These are phyloP conservation scores for Labia minor DNA, from an alignment of 2,888 invertebrate genomes.

Conservation along the genomic window DNA sequence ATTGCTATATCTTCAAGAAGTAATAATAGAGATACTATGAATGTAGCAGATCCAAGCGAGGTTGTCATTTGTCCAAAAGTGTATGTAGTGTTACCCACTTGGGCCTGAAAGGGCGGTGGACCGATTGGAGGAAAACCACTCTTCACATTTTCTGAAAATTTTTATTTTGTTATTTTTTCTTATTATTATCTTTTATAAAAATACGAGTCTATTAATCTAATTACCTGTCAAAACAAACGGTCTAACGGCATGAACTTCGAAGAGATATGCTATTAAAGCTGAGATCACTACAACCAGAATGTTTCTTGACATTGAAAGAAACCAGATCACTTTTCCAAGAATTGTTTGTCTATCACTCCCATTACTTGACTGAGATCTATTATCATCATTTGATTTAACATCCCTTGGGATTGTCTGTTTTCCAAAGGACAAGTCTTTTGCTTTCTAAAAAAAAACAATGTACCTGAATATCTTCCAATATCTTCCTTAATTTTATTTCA, in stretches of 20 bases:
- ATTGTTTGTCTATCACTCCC: conserved; percentile 33
- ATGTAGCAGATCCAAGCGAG: conserved; percentile 50
- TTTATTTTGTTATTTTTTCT: conserved; percentile 14
- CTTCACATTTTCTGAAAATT: conserved; percentile 54
- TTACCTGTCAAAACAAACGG: conserved; percentile 57
- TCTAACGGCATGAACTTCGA: conserved; percentile 45
- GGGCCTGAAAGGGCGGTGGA: conserved; percentile 55
- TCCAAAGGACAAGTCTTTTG: conserved; percentile 50
- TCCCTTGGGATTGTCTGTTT: neutral
- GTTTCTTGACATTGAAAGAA: conserved; percentile 62
- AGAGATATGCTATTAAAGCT: conserved; percentile 52
- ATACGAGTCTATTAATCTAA: conserved; percentile 14
- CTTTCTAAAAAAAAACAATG: conserved; percentile 47
- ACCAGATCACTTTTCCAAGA: conserved; percentile 51
- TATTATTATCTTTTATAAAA: conserved; percentile 13
- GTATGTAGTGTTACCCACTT: conserved; percentile 45
- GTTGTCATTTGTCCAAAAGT: conserved; percentile 46
- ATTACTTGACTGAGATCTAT: neutral
- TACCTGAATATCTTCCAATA: too few species aligned
- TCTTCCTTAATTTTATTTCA: too few species aligned
- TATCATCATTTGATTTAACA: neutral
- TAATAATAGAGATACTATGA: conserved; percentile 55
- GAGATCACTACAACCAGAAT: conserved; percentile 63
- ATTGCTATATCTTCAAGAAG: conserved; percentile 60
- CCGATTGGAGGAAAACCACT: conserved; percentile 55